Conservation (phyloP, 2,888 invertebrate species). For the Pachycephus smyrnensis region DNA sequence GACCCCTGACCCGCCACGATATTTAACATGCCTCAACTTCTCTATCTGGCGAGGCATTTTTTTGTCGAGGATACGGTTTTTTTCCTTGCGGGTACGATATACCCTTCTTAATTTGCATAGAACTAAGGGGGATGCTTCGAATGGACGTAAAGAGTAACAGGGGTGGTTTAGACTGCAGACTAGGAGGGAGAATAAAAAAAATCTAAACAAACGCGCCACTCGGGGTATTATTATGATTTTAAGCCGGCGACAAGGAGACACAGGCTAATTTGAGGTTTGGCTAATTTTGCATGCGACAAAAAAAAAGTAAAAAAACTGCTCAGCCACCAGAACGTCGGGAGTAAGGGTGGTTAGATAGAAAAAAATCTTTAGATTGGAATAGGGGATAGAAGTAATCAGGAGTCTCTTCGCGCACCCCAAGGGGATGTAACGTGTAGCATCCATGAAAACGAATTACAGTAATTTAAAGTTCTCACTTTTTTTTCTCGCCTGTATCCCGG, state of each 20-base stretch:
- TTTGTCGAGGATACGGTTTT: no score
- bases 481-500: conserved; percentile 20
- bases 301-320: conserved; percentile 33
- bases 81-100: no score
- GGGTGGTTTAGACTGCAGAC: conserved; percentile 12
- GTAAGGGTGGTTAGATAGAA: background rate
- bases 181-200: conserved; percentile 35
- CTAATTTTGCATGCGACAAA: conserved; percentile 55
- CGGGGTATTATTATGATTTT: conserved; percentile 28
- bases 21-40: no score
- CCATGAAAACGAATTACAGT: conserved; percentile 48
- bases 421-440: conserved; percentile 24
- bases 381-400: conserved; percentile 23
- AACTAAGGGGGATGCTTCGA: conserved; percentile 31
- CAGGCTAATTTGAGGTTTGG: conserved; percentile 57
- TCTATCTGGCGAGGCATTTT: no score
- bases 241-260: conserved; percentile 19
- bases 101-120: conserved; percentile 40
- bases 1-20: no score
- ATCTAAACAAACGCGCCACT: conserved; percentile 43
- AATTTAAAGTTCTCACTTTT: conserved; percentile 39
- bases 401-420: conserved; percentile 19
- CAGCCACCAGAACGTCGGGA: background rate
- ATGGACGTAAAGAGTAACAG: conserved; percentile 26
- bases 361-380: background rate